Evolutionary conservation across 2,797 vertebrate species (phyloP), one percentile per base, ranked within the genome.

Genomic region (Microctenopoma steveboyesi): DNA sequence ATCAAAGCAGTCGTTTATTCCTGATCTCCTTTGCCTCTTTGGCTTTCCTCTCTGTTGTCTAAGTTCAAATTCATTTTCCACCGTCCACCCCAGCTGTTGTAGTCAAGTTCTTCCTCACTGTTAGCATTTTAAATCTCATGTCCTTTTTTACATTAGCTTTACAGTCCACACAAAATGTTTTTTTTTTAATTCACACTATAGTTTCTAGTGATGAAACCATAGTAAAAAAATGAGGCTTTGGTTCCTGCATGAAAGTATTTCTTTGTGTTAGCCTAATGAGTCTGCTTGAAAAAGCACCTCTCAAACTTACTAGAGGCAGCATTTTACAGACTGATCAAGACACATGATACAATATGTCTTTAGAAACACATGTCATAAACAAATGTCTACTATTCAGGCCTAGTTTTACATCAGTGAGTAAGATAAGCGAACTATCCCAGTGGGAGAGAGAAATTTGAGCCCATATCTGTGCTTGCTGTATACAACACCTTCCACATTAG

Each of bases 41-140:
- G 16, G 37, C 3, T 63, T 58, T 64, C 53, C 49, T 70, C 45
- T 55, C 66, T 47, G 51, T 8, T 15, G 28, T 69, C 61, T 51
- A 64, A 51, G 50, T 53, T 57, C 3, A 57, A 57, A 57, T 76
- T 57, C 16, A 64, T 58, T 69, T 75, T 67, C 66, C 64, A 35
- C 11, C 49, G 28, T 72, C 42, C 40, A n/a, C 42, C 55, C 39
- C 43, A 55, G 58, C 48, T 71, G 48, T 51, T 37, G 43, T 69
- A 40, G 43, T 33, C 27, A 16, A 6, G 3, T 3, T 62, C 49
- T 76, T 39, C 52, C 3, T 18, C 57, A 13, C 18, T 59, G 42
- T 45, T 22, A 5, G 7, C 7, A 22, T 4, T 63, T 33, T 12
- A 59, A 16, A 45, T 47, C 2, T 4, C 7, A 16, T 37, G 10